A percentile compares a stretch with the other conserved stretches of the same genome.
phyloP scores from a whole-genome alignment of 2,888 invertebrate species.

The Eupithecia pulchellata region DNA sequence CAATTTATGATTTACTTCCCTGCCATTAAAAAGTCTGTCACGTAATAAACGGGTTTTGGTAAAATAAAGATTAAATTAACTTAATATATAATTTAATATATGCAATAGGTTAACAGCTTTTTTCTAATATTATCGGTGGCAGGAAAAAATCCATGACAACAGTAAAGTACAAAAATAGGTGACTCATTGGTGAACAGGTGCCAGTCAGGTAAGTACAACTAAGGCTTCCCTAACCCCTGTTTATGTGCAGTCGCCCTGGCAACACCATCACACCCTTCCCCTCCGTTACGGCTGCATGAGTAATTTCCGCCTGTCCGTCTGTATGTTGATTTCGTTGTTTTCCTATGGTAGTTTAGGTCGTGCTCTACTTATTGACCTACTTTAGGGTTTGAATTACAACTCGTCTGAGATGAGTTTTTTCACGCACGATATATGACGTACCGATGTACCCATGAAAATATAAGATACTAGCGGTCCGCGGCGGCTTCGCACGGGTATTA shows the following conservation, averaged over 20 bases:
- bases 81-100: too few species aligned
- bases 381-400: background rate
- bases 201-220: slow-evolving; percentile 29
- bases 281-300: slow-evolving; percentile 43
- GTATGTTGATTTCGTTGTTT: slow-evolving; percentile 49
- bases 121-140: background rate
- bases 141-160: background rate
- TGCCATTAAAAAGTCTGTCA: background rate
- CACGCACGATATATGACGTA: too few species aligned
- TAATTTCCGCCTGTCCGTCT: slow-evolving; percentile 75
- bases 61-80: too few species aligned
- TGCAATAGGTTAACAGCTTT: too few species aligned
- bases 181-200: slow-evolving; percentile 1
- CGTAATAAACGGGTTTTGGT: background rate
- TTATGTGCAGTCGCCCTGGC: slow-evolving; percentile 72
- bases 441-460: too few species aligned
- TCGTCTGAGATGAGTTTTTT: too few species aligned
- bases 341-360: slow-evolving; percentile 22
- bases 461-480: too few species aligned
- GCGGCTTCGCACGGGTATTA: too few species aligned
- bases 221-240: slow-evolving; percentile 78
- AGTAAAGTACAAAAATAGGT: background rate
- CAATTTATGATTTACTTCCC: background rate
- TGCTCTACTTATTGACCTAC: background rate
- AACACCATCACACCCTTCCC: slow-evolving; percentile 63